Percentiles rank a stretch among this genome's conserved stretches.
Evolutionary conservation across 1,140 invertebrate genomes (phyloP).

Genomic region (Amyelois transitella): DNA sequence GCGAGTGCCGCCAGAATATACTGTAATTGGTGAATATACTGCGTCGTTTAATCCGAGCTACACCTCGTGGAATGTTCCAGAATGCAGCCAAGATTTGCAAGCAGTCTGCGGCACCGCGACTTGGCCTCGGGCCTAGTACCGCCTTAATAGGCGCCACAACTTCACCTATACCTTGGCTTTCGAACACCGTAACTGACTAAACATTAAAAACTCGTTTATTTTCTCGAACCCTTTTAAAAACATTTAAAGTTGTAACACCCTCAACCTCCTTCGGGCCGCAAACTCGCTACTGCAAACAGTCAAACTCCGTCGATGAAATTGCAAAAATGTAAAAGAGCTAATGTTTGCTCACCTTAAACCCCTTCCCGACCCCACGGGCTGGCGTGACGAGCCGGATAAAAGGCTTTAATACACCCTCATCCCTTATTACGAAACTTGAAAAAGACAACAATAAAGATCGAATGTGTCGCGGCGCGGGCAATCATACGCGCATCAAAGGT

Average conservation of each 20-base stretch:
- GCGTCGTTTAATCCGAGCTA: conserved; percentile 66
- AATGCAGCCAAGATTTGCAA: conserved; percentile 69
- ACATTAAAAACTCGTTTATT: conserved; percentile 53
- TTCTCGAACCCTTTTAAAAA: conserved; percentile 45
- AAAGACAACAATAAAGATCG: conserved; percentile 74
- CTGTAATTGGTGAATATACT: conserved; percentile 68
- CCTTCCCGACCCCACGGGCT: conserved; percentile 65
- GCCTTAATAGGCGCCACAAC: conserved; percentile 53
- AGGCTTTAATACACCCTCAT: conserved; percentile 74
- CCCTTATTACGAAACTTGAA: conserved; percentile 74
- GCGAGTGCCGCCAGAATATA: conserved; percentile 49
- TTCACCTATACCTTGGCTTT: conserved; percentile 15
- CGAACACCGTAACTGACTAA: conserved; percentile 23
- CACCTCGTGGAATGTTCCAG: conserved; percentile 69
- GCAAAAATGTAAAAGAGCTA: conserved; percentile 74
- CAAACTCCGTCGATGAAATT: conserved; percentile 66
- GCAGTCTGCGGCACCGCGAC: conserved; percentile 51
- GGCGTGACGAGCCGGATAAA: conserved; percentile 73
- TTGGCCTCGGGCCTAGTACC: conserved; percentile 61
- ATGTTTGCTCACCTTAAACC: conserved; percentile 74
- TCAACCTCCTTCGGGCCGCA: conserved; percentile 33
- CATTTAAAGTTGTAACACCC: conserved; percentile 49
- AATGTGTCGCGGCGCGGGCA: conserved; percentile 71
- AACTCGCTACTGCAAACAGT: conserved; percentile 56
- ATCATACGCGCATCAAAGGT: conserved; percentile 72